A percentile compares a stretch with the other conserved stretches of the same genome.
These are phyloP conservation scores for Andrena cerasifolii DNA, from an alignment of 1,140 invertebrate genomes.

Conservation along the genomic window DNA sequence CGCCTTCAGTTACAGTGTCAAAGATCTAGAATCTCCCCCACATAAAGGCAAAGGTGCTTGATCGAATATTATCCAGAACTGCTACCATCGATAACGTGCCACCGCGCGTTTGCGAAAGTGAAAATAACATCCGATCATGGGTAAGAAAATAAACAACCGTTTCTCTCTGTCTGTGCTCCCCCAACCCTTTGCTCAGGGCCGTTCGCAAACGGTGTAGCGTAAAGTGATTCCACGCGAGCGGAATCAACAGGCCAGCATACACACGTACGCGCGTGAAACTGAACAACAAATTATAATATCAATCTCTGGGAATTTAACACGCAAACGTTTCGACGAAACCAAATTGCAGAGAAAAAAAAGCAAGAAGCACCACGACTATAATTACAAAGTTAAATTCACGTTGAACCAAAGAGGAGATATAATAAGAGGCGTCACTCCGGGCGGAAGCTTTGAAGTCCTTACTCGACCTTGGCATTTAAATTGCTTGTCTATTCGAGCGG, in stretches of 20 bases:
- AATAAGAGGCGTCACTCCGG: no score
- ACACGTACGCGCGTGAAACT: background rate
- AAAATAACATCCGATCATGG: background rate
- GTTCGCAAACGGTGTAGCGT: background rate
- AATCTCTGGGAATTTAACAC: background rate
- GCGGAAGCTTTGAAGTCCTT: no score
- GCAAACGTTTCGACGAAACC: background rate
- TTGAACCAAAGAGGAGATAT: no score
- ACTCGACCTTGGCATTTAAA: no score
- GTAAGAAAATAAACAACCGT: conserved; percentile 18
- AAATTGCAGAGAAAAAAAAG: background rate
- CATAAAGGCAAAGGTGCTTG: no score
- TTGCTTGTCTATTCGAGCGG: no score
- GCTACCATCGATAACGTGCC: background rate
- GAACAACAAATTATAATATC: background rate
- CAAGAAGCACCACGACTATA: background rate
- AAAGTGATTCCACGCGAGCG: background rate
- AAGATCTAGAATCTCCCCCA: no score
- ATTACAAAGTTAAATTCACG: background rate
- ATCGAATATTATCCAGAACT: no score
- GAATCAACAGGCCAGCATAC: background rate
- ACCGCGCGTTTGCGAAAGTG: background rate
- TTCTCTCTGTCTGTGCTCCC: background rate
- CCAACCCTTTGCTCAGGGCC: background rate
- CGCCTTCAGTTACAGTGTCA: no score